phyloP scores from a whole-genome alignment of 2,113 vertebrate genomes.

The Myocastor coypus region DNA sequence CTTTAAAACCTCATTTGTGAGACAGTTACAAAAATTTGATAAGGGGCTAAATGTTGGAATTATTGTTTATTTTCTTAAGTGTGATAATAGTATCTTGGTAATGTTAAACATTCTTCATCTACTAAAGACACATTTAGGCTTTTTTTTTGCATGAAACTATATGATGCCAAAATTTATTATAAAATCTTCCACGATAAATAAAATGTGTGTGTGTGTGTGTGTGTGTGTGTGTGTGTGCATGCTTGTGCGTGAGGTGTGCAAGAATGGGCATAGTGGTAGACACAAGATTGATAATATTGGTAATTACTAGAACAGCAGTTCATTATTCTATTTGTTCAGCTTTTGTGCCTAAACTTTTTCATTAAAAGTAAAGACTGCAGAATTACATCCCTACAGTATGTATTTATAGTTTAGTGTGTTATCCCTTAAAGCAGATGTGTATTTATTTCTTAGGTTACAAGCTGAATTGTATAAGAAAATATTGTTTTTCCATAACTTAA shows the following conservation, averaged over 20 bases:
- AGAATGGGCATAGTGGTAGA: not conserved
- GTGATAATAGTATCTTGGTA: conserved; percentile 55
- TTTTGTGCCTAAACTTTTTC: conserved; percentile 20
- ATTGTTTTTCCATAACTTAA: not conserved
- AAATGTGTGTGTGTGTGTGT: not conserved
- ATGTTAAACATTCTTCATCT: conserved; percentile 9
- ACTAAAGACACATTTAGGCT: not conserved
- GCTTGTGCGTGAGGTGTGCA: not conserved
- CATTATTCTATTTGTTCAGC: not conserved
- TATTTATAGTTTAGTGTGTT: not conserved
- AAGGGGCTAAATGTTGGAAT: not conserved
- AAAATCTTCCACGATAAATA: conserved; percentile 19
- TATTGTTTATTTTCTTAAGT: conserved; percentile 65
- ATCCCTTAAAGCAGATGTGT: not conserved
- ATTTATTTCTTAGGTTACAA: conserved; percentile 57
- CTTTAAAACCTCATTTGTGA: conserved; percentile 47
- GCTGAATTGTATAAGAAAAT: conserved; percentile 2
- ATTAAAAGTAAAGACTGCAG: not conserved
- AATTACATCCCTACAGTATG: not conserved
- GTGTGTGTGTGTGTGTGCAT: fast-evolving
- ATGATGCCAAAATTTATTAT: not conserved
- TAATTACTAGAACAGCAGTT: conserved; percentile 35
- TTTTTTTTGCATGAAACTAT: conserved; percentile 40
- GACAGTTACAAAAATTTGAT: conserved; percentile 51
- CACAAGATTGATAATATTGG: not conserved